phyloP scores from a whole-genome alignment of 2,888 invertebrate genomes.

The Xanthorhoe spadicearia region DNA sequence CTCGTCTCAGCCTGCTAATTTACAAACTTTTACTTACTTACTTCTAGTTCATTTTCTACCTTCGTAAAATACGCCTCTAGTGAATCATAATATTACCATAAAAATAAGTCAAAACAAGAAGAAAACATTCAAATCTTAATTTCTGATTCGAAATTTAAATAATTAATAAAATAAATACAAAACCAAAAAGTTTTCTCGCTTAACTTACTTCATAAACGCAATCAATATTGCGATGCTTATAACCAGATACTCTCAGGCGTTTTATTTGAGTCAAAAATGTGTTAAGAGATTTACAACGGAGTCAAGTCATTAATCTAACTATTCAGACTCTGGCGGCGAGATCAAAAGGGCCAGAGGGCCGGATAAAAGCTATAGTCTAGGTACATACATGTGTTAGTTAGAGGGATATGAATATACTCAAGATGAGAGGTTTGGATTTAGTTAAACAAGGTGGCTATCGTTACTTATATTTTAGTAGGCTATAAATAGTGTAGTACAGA shows the following conservation, averaged over 20 bases:
- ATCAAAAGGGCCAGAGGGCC: slow-evolving; percentile 51
- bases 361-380: slow-evolving; percentile 38
- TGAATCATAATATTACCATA: too few relatives aligned
- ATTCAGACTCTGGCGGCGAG: slow-evolving; percentile 46
- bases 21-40: too few relatives aligned
- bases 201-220: background rate
- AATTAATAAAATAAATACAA: too few relatives aligned
- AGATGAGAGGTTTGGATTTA: too few relatives aligned
- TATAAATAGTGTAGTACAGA: background rate
- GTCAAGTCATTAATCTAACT: slow-evolving; percentile 45
- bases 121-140: too few relatives aligned
- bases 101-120: too few relatives aligned
- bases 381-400: background rate
- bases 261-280: slow-evolving; percentile 57
- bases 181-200: too few relatives aligned
- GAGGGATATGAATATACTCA: background rate
- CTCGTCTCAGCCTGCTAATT: too few relatives aligned
- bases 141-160: too few relatives aligned
- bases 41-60: too few relatives aligned
- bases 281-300: slow-evolving; percentile 56
- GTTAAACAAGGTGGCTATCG: background rate
- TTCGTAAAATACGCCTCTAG: too few relatives aligned
- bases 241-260: slow-evolving; percentile 47
- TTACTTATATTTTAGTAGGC: background rate
- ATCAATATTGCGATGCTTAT: slow-evolving; percentile 24